These are phyloP conservation scores for Chironex yamaguchii DNA, from an alignment of 30 jellyfish, hydroid and myxozoan genomes.

Conservation along the genomic window DNA sequence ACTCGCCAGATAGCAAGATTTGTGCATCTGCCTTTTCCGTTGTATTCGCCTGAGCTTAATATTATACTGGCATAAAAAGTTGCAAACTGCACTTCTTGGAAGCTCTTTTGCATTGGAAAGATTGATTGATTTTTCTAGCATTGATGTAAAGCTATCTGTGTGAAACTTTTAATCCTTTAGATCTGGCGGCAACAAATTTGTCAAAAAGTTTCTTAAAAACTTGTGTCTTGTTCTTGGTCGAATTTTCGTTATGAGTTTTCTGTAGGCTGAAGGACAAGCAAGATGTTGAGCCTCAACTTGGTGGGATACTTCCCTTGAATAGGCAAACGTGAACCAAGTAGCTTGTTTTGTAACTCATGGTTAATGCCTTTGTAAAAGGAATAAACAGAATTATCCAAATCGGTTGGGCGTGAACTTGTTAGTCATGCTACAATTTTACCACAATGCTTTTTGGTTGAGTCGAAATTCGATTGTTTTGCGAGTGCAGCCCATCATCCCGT, in stretches of 20 bases:
- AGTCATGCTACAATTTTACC: too few species aligned
- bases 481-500: too few species aligned
- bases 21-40: not conserved
- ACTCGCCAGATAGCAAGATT: conserved; percentile 7
- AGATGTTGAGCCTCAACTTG: conserved; percentile 21
- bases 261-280: conserved; percentile 9
- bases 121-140: not conserved
- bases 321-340: conserved; percentile 43
- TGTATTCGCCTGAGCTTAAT: not conserved
- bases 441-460: too few species aligned
- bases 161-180: not conserved
- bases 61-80: not conserved
- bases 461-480: too few species aligned
- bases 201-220: not conserved
- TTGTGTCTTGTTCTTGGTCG: not conserved
- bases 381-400: too few species aligned
- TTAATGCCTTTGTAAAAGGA: too few species aligned
- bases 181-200: not conserved
- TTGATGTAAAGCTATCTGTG: not conserved
- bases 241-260: not conserved
- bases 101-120: not conserved
- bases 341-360: too few species aligned
- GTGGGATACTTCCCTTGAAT: not conserved
- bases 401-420: too few species aligned
- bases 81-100: not conserved